phyloP scores from a whole-genome alignment of 2,888 invertebrate genomes.

The Epistrophe eligans region DNA sequence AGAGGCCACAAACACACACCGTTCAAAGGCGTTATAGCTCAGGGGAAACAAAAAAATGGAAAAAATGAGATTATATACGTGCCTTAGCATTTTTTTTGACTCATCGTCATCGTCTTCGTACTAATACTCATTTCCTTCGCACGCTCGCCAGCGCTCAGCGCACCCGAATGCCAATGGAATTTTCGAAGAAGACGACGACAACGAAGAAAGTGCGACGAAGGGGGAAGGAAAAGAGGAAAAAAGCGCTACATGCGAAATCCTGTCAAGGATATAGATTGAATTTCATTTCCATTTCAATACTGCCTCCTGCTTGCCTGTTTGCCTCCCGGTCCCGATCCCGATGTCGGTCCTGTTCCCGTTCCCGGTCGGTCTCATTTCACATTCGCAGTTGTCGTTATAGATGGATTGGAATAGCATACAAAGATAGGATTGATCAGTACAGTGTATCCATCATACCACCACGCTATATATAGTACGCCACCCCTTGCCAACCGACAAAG shows the following conservation, averaged over 20 bases:
- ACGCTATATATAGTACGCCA: background rate
- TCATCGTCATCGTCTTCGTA: conserved; percentile 22
- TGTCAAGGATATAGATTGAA: conserved; percentile 71
- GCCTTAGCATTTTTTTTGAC: conserved; percentile 53
- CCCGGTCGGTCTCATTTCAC: conserved; percentile 41
- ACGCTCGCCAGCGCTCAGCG: conserved; percentile 1
- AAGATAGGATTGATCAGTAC: conserved; percentile 57
- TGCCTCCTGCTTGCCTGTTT: conserved; percentile 32
- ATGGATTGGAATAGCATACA: conserved; percentile 66
- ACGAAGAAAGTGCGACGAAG: background rate
- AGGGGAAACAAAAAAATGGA: conserved; percentile 27
- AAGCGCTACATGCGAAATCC: conserved; percentile 63
- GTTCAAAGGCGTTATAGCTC: conserved; percentile 40
- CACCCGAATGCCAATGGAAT: conserved; percentile 45
- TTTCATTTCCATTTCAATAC: conserved; percentile 73
- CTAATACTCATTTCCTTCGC: conserved; percentile 38
- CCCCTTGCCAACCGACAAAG: conserved; percentile 71
- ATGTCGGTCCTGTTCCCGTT: too few relatives aligned
- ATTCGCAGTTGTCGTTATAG: conserved; percentile 53
- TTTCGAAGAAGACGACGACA: conserved; percentile 13
- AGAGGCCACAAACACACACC: conserved; percentile 51
- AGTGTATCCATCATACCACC: conserved; percentile 32
- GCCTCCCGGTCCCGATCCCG: background rate
- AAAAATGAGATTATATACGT: conserved; percentile 62
- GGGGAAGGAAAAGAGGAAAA: conserved; percentile 12